Evolutionary conservation across 2,113 vertebrate genomes (phyloP).

Genomic region (Scortum barcoo): DNA sequence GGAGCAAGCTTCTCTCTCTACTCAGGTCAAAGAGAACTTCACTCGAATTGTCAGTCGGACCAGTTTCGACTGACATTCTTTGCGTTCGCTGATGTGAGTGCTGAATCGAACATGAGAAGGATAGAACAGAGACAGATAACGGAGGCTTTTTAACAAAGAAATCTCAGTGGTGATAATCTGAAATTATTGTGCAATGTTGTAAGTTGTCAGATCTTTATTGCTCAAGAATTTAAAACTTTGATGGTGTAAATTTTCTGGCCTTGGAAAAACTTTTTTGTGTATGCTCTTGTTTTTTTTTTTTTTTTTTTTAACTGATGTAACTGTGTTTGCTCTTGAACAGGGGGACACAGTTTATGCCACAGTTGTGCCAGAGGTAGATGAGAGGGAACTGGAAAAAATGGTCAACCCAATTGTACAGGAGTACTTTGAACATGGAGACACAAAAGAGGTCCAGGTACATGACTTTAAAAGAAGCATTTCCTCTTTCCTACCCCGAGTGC

Average conservation of each 20-base stretch:
- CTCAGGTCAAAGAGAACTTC: neutral
- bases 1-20: neutral
- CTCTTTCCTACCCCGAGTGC: neutral
- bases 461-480: neutral
- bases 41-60: neutral
- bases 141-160: neutral
- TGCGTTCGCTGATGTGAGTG: neutral
- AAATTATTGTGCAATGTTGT: neutral
- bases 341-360: slow-evolving; percentile 89
- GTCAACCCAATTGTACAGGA: slow-evolving; percentile 91
- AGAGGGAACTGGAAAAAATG: slow-evolving; percentile 86
- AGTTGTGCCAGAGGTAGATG: slow-evolving; percentile 88
- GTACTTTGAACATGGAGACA: slow-evolving; percentile 92
- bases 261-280: neutral
- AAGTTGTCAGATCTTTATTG: neutral
- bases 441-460: slow-evolving; percentile 88
- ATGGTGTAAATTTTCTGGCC: neutral
- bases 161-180: neutral
- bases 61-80: neutral
- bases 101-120: neutral
- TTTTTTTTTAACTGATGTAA: neutral
- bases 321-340: slow-evolving; percentile 66
- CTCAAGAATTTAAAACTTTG: neutral
- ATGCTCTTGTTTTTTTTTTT: neutral
- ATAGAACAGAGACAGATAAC: neutral